phyloP scores from a whole-genome alignment of 2,888 invertebrate species.

The Strigamia maritima region DNA sequence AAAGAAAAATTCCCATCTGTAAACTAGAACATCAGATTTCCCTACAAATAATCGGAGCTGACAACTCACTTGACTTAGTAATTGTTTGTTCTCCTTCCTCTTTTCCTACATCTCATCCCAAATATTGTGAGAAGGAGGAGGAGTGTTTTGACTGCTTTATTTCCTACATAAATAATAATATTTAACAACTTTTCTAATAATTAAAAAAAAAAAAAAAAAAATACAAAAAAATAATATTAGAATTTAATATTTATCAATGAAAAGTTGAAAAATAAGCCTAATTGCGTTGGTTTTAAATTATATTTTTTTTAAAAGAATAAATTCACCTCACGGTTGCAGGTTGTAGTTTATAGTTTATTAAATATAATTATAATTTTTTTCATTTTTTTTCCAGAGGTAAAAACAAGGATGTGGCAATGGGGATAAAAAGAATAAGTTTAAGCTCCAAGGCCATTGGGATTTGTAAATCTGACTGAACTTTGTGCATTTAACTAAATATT shows the following conservation, averaged over 20 bases:
- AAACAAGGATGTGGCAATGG: conserved; percentile 25
- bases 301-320: not conserved
- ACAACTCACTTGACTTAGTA: conserved; percentile 18
- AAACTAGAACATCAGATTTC: conserved; percentile 23
- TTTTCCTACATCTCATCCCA: not conserved
- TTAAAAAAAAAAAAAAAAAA: not conserved
- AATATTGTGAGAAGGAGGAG: conserved; percentile 9
- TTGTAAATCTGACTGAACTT: conserved; percentile 1
- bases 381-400: not conserved
- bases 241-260: not conserved
- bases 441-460: conserved; percentile 18
- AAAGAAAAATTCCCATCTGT: not conserved
- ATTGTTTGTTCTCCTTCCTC: conserved; percentile 19
- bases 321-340: conserved; percentile 2
- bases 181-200: not conserved
- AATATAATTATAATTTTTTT: conserved; percentile 25
- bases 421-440: conserved; percentile 11
- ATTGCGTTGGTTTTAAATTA: not conserved
- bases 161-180: not conserved
- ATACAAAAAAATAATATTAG: too few species aligned
- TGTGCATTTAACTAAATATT: not conserved
- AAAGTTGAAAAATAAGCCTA: not conserved
- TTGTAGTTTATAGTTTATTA: conserved; percentile 22
- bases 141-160: conserved; percentile 3
- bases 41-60: conserved; percentile 7